phyloP scores from a whole-genome alignment of 1,140 invertebrate genomes.

The Protaetia brevitarsis region DNA sequence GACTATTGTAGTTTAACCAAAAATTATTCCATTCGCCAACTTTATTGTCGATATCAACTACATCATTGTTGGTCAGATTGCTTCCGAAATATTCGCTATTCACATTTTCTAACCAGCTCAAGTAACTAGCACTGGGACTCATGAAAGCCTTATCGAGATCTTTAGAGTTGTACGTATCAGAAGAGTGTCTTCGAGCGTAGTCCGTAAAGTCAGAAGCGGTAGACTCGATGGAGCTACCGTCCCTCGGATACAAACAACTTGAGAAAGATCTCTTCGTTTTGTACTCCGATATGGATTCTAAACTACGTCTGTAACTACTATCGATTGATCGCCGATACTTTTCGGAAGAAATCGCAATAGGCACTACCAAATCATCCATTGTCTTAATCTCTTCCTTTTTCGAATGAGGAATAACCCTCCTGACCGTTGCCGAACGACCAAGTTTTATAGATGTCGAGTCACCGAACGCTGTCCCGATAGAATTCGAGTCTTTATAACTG shows the following conservation, averaged over 20 bases:
- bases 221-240: conserved; percentile 34
- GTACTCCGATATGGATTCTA: conserved; percentile 47
- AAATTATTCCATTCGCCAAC: conserved; percentile 49
- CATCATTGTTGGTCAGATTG: conserved; percentile 20
- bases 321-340: conserved; percentile 40
- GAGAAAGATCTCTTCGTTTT: conserved; percentile 41
- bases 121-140: conserved; percentile 41
- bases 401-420: conserved; percentile 25
- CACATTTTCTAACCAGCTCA: conserved; percentile 47
- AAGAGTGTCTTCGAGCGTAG: conserved; percentile 30
- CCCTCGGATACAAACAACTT: conserved; percentile 29
- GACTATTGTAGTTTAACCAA: conserved; percentile 46
- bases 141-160: conserved; percentile 30
- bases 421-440: conserved; percentile 39
- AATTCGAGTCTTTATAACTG: conserved; percentile 29
- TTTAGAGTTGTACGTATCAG: conserved; percentile 6
- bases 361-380: conserved; percentile 1
- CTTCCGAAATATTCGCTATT: conserved; percentile 41
- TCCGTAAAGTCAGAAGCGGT: conserved; percentile 42
- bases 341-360: conserved; percentile 18
- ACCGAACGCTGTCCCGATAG: conserved; percentile 30
- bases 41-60: conserved; percentile 42
- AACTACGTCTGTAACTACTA: conserved; percentile 42
- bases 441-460: conserved; percentile 32
- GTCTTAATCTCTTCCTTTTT: conserved; percentile 22